Base-by-base conservation (phyloP, 1,140 invertebrate species). In the Chymomyza costata region DNA sequence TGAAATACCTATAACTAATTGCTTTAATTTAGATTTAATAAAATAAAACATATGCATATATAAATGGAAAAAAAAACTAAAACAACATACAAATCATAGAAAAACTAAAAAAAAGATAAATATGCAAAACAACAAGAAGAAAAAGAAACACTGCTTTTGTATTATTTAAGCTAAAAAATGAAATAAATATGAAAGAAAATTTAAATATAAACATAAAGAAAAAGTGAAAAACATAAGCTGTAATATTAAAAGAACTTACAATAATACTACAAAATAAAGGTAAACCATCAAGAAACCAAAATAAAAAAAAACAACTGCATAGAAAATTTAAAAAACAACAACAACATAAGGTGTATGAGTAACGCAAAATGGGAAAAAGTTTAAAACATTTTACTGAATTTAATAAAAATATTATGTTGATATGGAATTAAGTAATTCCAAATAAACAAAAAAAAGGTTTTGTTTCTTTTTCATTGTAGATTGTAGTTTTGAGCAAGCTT, bases 331-430 rank as follows among this genome's bases (percentile, higher is more conserved):
- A 44, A 70, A 51, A 61, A 37, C 18, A 61, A 65, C 53, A 71
- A 38, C 34, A 61, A 74, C 41, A 57, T 28, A 49, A 58, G 66
- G 62, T 74, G 69, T 80, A 69, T 57, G 68, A 65, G 53, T 69
- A 69, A 74, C 38, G 3, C 63, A 74, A 71, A 68, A 78, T 54
- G 68, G 74, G 57, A 39, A 65, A 67, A 71, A 53, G 74, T 81
- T 81, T 74, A 53, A 80, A 74, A 74, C 78, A 74, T 80, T 82
- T 82, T 80, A 83, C 78, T 80, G 68, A 83, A 83, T 82, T 82
- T 68, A 82, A 83, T 80, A 82, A 83, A 78, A 83, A 82, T 80
- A 82, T 73, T 73, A 82, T 78, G 78, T 82, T 82, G 80, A 82
- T 82, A 82, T 82, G 80, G 80, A 82, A 82, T 82, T 78, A 78